These are phyloP conservation scores for Dipodomys ordii DNA, from an alignment of 2,113 vertebrate genomes.

Conservation along the genomic window DNA sequence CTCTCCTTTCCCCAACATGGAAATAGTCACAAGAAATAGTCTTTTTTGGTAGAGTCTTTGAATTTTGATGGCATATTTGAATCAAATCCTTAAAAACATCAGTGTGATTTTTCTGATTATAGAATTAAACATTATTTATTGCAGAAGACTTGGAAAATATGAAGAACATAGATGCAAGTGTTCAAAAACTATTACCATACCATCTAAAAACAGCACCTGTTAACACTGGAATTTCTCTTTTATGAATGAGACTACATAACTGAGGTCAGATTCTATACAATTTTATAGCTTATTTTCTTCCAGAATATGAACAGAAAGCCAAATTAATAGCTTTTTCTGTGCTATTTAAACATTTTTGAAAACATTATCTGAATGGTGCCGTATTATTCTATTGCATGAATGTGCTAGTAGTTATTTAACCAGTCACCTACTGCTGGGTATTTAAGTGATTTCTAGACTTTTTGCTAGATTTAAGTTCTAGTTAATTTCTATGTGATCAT, in stretches of 20 bases:
- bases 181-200: not conserved
- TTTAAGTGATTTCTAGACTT: not conserved
- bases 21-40: slow-evolving; percentile 29
- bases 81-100: slow-evolving; percentile 36
- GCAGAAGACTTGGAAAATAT: slow-evolving; percentile 3
- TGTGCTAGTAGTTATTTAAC: slow-evolving; percentile 9
- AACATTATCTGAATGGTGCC: slow-evolving; percentile 3
- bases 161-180: not conserved
- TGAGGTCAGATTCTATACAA: slow-evolving; percentile 19
- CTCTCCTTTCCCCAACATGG: not conserved
- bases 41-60: slow-evolving; percentile 22
- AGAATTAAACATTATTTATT: slow-evolving; percentile 43
- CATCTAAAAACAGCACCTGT: slow-evolving; percentile 39
- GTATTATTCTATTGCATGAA: not conserved
- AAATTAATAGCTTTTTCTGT: not conserved
- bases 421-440: not conserved
- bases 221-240: slow-evolving; percentile 52
- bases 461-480: not conserved
- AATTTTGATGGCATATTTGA: slow-evolving; percentile 49
- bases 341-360: slow-evolving; percentile 46
- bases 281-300: slow-evolving; percentile 10
- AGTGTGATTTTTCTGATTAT: slow-evolving; percentile 3
- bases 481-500: not conserved
- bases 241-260: not conserved
- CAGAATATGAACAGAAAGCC: not conserved